phyloP scores from a whole-genome alignment of 2,113 vertebrate genomes.

The Bujurquina vittata region DNA sequence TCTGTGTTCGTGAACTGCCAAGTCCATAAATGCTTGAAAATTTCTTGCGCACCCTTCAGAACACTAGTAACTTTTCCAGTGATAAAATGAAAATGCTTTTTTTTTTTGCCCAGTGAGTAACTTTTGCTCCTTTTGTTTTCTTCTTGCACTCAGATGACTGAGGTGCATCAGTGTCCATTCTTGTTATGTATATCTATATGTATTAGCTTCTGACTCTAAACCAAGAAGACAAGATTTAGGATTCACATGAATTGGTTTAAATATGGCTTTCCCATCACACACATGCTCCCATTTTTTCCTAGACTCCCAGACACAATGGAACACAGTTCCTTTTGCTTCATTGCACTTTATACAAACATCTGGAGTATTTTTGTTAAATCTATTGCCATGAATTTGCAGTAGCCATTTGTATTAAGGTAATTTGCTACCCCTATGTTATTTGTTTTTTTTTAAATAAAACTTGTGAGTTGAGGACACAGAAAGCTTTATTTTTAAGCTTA shows the following conservation, averaged over 20 bases:
- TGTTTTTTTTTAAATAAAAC: too few species aligned
- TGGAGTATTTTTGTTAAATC: too few species aligned
- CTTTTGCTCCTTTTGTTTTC: neutral
- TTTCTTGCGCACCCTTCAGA: neutral
- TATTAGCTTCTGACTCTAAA: neutral
- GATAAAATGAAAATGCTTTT: neutral
- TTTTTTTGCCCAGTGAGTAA: neutral
- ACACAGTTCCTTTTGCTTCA: too few species aligned
- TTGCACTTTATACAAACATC: too few species aligned
- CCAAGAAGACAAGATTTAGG: neutral
- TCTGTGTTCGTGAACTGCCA: neutral
- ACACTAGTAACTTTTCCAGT: neutral
- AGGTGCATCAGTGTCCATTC: neutral
- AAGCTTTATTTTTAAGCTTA: too few species aligned
- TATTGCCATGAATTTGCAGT: too few species aligned
- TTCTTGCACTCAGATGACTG: neutral
- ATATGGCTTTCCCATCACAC: neutral
- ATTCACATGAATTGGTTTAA: neutral
- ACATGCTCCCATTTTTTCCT: too few species aligned
- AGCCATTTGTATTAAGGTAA: too few species aligned
- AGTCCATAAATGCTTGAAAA: neutral
- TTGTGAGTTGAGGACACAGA: too few species aligned
- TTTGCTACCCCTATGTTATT: too few species aligned
- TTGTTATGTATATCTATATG: neutral
- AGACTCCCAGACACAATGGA: too few species aligned